Conservation (phyloP, 2,113 vertebrate genomes). For the Cygnus atratus region DNA sequence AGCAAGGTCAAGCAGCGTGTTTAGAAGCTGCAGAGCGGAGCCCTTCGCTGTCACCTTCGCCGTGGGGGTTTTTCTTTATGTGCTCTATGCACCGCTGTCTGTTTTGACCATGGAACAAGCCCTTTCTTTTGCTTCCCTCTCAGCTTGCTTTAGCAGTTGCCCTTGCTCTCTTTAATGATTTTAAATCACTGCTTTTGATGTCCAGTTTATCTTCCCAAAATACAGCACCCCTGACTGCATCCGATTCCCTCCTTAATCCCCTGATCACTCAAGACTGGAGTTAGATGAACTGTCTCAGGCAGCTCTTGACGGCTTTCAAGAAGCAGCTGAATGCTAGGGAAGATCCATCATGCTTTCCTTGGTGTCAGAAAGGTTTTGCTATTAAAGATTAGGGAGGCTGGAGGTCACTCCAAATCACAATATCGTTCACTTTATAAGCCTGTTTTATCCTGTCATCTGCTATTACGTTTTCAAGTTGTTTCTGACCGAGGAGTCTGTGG, state of each 20-base stretch:
- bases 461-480: not conserved
- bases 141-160: not conserved
- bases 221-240: not conserved
- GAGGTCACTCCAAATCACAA: constrained; percentile 6
- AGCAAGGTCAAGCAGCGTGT: not conserved
- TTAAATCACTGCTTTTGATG: not conserved
- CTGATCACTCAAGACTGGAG: not conserved
- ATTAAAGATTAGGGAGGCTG: not conserved
- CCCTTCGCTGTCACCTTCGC: not conserved
- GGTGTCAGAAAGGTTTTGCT: constrained; percentile 25
- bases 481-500: not conserved
- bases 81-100: rapidly evolving
- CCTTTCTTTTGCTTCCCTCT: not conserved
- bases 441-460: constrained; percentile 20
- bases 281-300: constrained; percentile 10
- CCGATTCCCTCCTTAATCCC: not conserved
- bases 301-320: not conserved
- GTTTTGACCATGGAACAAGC: not conserved
- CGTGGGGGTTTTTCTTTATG: not conserved
- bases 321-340: not conserved
- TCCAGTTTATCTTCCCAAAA: not conserved
- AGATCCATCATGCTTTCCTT: constrained; percentile 43
- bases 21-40: not conserved
- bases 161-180: not conserved
- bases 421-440: not conserved